Conservation (phyloP, 2,113 vertebrate species). For the Orycteropus afer region DNA sequence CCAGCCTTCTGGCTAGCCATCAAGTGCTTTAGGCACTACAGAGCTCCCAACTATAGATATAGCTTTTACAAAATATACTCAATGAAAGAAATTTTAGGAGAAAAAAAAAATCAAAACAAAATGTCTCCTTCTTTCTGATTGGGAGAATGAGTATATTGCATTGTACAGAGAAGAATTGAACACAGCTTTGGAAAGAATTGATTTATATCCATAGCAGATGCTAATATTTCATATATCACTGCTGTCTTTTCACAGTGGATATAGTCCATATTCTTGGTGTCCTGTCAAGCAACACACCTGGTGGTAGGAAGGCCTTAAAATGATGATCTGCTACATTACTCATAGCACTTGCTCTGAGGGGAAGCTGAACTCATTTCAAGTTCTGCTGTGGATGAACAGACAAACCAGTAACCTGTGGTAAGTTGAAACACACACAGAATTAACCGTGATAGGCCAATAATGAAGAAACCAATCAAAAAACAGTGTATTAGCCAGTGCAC, state of each 20-base stretch:
- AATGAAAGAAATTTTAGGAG: not conserved
- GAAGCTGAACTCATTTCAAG: slow-evolving; percentile 60
- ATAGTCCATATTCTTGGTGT: not conserved
- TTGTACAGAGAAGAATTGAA: not conserved
- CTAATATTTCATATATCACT: slow-evolving; percentile 31
- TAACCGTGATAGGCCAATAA: slow-evolving; percentile 63
- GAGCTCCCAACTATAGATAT: too few species aligned
- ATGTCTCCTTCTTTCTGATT: not conserved
- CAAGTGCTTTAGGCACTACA: too few species aligned
- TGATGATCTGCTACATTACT: slow-evolving; percentile 37
- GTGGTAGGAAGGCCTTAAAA: not conserved
- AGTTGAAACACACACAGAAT: slow-evolving; percentile 57
- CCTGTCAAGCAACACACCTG: slow-evolving; percentile 35
- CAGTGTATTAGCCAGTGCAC: slow-evolving; percentile 18
- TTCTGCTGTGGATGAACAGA: slow-evolving; percentile 46
- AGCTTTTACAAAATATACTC: not conserved
- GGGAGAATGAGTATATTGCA: not conserved
- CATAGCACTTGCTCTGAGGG: slow-evolving; percentile 45
- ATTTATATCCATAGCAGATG: not conserved
- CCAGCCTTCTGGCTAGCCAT: too few species aligned
- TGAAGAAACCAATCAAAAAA: slow-evolving; percentile 62
- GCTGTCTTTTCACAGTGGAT: slow-evolving; percentile 18
- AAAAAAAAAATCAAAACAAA: too few species aligned
- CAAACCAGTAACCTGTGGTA: slow-evolving; percentile 48
- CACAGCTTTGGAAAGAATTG: not conserved